Percentiles rank a stretch among this genome's conserved stretches.
Evolutionary conservation across 2,797 vertebrate species (phyloP).

Genomic region (Bovichtus variegatus): DNA sequence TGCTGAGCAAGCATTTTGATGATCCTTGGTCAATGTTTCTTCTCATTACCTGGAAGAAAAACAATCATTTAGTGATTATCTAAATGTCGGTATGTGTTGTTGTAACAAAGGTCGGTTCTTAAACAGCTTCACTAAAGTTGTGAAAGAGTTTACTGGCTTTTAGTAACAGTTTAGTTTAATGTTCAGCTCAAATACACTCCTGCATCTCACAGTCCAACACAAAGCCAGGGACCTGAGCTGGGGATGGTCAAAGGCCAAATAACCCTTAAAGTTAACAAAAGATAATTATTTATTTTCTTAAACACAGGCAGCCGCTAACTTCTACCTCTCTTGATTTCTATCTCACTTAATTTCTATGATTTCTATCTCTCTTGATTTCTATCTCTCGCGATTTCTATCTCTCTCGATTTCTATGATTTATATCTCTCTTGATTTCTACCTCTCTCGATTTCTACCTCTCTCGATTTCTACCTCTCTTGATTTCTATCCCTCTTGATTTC

Average conservation of each 20-base stretch:
- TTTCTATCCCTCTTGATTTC: too few relatives aligned
- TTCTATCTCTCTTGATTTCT: too few relatives aligned
- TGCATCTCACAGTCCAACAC: background rate
- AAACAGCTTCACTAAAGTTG: slow-evolving; percentile 23
- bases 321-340: too few relatives aligned
- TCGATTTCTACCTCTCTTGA: too few relatives aligned
- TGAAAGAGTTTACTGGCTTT: slow-evolving; percentile 44
- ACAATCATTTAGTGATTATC: slow-evolving; percentile 11
- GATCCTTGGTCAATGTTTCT: slow-evolving; percentile 56
- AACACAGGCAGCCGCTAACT: background rate
- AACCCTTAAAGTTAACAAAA: background rate
- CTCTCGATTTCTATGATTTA: too few relatives aligned
- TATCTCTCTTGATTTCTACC: too few relatives aligned
- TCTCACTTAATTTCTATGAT: too few relatives aligned
- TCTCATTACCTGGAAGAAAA: slow-evolving; percentile 45
- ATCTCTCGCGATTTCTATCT: too few relatives aligned
- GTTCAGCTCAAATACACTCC: slow-evolving; percentile 7
- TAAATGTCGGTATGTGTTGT: slow-evolving; percentile 9
- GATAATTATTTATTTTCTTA: background rate
- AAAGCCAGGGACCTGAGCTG: background rate
- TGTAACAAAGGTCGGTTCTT: slow-evolving; percentile 59
- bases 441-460: too few relatives aligned
- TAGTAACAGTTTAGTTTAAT: slow-evolving; percentile 33
- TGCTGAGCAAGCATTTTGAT: slow-evolving; percentile 13
- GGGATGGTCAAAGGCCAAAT: background rate